Evolutionary conservation across 1,140 invertebrate species (phyloP).

Genomic region (Uloborus diversus): DNA sequence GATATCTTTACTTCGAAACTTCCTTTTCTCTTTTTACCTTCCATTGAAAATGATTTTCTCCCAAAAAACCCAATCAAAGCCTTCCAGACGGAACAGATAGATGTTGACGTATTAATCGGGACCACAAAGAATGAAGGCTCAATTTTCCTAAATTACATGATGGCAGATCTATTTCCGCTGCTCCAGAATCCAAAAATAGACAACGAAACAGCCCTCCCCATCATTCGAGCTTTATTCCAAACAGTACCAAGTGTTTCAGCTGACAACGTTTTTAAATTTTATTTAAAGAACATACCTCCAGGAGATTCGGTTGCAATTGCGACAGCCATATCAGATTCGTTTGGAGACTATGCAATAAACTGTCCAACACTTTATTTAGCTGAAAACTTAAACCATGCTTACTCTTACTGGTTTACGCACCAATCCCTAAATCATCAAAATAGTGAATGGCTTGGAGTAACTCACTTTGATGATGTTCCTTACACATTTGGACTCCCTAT

Average conservation of each 20-base stretch:
- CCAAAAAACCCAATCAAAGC: constrained; percentile 15
- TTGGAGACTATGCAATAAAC: constrained; percentile 48
- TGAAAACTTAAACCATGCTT: constrained; percentile 39
- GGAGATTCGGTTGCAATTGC: background rate
- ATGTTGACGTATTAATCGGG: constrained; percentile 50
- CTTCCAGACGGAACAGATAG: no score
- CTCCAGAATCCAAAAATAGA: background rate
- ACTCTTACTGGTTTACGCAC: constrained; percentile 57
- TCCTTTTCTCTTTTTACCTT: background rate
- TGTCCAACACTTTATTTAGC: constrained; percentile 50
- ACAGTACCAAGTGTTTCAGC: background rate
- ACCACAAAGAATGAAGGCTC: constrained; percentile 42
- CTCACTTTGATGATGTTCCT: constrained; percentile 56
- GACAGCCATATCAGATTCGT: constrained; percentile 21
- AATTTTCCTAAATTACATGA: constrained; percentile 27
- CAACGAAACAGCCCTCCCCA: background rate
- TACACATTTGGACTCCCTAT: constrained; percentile 57
- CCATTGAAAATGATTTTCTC: constrained; percentile 42
- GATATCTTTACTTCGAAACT: background rate
- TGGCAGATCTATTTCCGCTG: background rate
- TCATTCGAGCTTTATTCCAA: background rate
- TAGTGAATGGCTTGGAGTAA: constrained; percentile 45
- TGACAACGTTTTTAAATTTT: background rate
- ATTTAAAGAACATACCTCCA: constrained; percentile 2
- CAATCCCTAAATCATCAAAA: constrained; percentile 6